Evolutionary conservation across 2,888 invertebrate genomes (phyloP).

Genomic region (Amphipyra tragopoginis): DNA sequence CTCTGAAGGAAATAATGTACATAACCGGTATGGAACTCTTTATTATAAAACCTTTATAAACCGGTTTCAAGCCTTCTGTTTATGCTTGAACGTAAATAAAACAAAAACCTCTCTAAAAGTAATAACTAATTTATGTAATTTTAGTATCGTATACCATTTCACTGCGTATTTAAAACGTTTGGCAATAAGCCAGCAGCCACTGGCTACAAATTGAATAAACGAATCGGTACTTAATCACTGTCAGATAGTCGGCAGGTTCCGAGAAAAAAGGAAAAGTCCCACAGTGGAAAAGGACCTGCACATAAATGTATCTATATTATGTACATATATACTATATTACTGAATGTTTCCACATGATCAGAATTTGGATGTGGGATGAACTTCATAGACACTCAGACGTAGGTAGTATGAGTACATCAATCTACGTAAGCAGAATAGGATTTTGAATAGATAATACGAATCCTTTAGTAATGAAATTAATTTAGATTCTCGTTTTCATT

Average conservation of each 20-base stretch:
- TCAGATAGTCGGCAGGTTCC: conserved; percentile 50
- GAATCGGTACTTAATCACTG: conserved; percentile 70
- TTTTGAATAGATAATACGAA: neutral
- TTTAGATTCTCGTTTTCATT: neutral
- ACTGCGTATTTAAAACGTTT: conserved; percentile 65
- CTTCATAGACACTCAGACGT: neutral
- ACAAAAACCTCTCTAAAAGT: conserved; percentile 32
- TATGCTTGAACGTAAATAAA: conserved; percentile 26
- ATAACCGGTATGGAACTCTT: no score
- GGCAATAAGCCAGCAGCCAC: conserved; percentile 66
- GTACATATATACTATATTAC: neutral
- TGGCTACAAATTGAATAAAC: conserved; percentile 71
- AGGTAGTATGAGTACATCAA: neutral
- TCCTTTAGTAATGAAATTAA: neutral
- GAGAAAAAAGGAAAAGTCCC: conserved; percentile 46
- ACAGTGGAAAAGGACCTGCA: conserved; percentile 27
- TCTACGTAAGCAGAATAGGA: no score
- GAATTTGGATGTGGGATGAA: conserved; percentile 3
- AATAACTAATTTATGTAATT: conserved; percentile 56
- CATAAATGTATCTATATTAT: neutral
- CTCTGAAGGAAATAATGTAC: no score
- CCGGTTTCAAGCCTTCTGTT: no score
- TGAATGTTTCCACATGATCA: conserved; percentile 1
- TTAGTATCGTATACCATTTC: conserved; percentile 52
- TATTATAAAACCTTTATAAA: no score